Conservation (phyloP, 1,140 invertebrate species). For the Drosophila orena region DNA sequence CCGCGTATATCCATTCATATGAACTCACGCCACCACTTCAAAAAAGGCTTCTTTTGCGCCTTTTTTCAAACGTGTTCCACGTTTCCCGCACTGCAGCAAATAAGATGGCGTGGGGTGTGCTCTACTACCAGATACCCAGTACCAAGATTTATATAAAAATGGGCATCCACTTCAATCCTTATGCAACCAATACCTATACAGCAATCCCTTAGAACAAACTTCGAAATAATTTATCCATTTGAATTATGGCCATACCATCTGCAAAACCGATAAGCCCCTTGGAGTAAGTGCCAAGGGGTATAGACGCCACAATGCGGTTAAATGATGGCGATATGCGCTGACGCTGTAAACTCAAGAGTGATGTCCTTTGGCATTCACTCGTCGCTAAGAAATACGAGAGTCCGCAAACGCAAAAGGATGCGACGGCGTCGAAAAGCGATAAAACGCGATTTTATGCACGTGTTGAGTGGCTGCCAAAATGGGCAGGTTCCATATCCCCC, state of each 20-base stretch:
- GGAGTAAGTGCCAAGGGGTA: constrained; percentile 10
- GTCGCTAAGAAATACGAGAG: constrained; percentile 49
- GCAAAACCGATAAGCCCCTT: constrained; percentile 1
- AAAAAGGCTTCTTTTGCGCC: constrained; percentile 18
- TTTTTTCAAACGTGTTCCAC: constrained; percentile 42
- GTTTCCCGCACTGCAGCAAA: constrained; percentile 36
- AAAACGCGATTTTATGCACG: constrained; percentile 78
- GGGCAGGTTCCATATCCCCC: background rate
- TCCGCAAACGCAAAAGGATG: constrained; percentile 39
- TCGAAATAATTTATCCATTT: too few species aligned
- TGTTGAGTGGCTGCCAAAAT: constrained; percentile 37
- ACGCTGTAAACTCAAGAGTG: constrained; percentile 57
- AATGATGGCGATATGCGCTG: constrained; percentile 42
- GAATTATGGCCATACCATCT: background rate
- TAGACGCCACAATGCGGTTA: constrained; percentile 42
- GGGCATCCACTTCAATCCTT: too few species aligned
- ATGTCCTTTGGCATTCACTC: constrained; percentile 71
- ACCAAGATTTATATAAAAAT: too few species aligned
- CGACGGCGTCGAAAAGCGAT: constrained; percentile 59
- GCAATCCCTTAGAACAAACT: too few species aligned
- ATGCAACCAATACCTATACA: too few species aligned
- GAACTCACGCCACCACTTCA: constrained; percentile 27
- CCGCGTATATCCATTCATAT: constrained; percentile 22
- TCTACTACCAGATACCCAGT: constrained; percentile 1
- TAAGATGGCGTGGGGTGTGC: background rate